Conservation (phyloP, 2,797 vertebrate species). For the Aplochiton taeniatus region DNA sequence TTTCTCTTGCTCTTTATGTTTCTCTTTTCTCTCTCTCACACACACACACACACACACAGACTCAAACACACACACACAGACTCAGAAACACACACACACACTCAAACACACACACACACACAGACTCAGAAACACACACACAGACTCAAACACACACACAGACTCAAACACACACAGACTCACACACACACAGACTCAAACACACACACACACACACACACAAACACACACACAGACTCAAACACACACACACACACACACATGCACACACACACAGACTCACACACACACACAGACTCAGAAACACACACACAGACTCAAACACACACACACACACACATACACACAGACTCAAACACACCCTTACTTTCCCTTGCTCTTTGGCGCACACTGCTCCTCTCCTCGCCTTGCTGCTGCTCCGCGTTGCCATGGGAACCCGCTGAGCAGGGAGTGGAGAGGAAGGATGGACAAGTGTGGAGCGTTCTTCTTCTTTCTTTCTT, state of each 20-base stretch:
- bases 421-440: conserved; percentile 75
- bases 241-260: neutral
- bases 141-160: neutral
- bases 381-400: conserved; percentile 19
- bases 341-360: conserved; percentile 2
- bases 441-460: conserved; percentile 47
- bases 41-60: neutral
- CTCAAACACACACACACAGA: no score
- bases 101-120: neutral
- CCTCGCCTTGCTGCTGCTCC: conserved; percentile 48
- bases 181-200: no score
- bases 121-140: neutral
- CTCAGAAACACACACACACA: neutral
- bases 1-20: neutral
- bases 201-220: no score
- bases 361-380: conserved; percentile 33
- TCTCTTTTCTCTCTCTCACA: neutral
- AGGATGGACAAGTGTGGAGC: conserved; percentile 25
- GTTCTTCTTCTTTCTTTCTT: no score
- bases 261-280: neutral
- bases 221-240: no score
- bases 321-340: conserved; percentile 3
- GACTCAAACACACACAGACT: neutral
- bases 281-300: neutral
- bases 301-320: neutral